These are phyloP conservation scores for Sparidentex hasta DNA, from an alignment of 2,797 vertebrate genomes.

Conservation along the genomic window DNA sequence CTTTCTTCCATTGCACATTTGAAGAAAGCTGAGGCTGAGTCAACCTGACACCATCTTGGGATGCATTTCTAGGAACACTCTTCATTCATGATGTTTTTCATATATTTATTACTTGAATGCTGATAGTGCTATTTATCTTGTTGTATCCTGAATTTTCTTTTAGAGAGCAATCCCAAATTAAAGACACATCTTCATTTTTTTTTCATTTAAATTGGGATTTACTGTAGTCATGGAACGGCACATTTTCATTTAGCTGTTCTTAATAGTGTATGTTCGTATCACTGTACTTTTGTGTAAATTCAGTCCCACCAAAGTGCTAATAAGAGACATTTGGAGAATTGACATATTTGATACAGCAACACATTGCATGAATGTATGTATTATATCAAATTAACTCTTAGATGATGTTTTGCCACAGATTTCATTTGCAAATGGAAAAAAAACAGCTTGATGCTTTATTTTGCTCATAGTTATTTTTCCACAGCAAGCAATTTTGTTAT, in stretches of 20 bases:
- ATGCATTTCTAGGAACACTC: slow-evolving; percentile 77
- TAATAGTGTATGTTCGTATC: slow-evolving; percentile 47
- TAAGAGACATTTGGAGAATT: slow-evolving; percentile 48
- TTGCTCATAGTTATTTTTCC: slow-evolving; percentile 60
- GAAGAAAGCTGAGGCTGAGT: slow-evolving; percentile 80
- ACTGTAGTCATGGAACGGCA: slow-evolving; percentile 7
- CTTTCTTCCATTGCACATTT: slow-evolving; percentile 81
- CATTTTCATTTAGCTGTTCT: slow-evolving; percentile 38
- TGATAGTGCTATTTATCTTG: slow-evolving; percentile 39
- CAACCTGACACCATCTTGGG: slow-evolving; percentile 81
- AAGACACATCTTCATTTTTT: slow-evolving; percentile 31
- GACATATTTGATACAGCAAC: slow-evolving; percentile 42
- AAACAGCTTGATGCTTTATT: slow-evolving; percentile 57
- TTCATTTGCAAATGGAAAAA: slow-evolving; percentile 65
- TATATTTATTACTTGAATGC: slow-evolving; percentile 61
- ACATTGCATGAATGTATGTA: slow-evolving; percentile 71
- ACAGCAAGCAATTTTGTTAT: slow-evolving; percentile 64
- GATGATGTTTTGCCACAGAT: slow-evolving; percentile 54
- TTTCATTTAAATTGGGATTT: slow-evolving; percentile 37
- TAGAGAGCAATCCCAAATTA: slow-evolving; percentile 30
- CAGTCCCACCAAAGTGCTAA: slow-evolving; percentile 65
- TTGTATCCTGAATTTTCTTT: slow-evolving; percentile 14
- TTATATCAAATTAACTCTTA: slow-evolving; percentile 52
- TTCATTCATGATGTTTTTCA: slow-evolving; percentile 54
- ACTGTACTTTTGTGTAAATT: slow-evolving; percentile 39